phyloP scores from a whole-genome alignment of 2,888 invertebrate genomes.

The Dusona sp. region DNA sequence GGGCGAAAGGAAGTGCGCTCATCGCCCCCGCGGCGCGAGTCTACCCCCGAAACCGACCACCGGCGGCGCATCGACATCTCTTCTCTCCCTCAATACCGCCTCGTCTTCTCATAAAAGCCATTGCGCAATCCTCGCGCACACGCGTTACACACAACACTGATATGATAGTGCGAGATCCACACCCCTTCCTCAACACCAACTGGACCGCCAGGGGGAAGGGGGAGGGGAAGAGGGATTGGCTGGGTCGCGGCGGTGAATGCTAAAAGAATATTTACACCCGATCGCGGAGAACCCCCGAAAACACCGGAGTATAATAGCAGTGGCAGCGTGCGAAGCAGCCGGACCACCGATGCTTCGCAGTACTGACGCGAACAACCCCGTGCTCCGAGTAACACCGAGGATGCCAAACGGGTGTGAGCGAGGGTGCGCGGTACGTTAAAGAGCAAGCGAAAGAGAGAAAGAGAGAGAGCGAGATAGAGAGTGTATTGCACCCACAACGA shows the following conservation, averaged over 20 bases:
- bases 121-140: conserved; percentile 65
- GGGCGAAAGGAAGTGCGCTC: conserved; percentile 84
- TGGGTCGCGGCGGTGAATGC: conserved; percentile 1
- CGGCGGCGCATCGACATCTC: conserved; percentile 84
- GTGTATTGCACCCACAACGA: conserved; percentile 60
- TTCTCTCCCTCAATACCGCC: conserved; percentile 75
- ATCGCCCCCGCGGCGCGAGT: conserved; percentile 85
- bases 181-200: background rate
- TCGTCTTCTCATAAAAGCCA: conserved; percentile 61
- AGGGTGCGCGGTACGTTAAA: conserved; percentile 55
- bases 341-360: conserved; percentile 52
- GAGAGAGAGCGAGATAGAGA: conserved; percentile 45
- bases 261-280: conserved; percentile 22
- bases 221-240: background rate
- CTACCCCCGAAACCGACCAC: conserved; percentile 84
- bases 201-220: background rate
- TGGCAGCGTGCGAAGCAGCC: conserved; percentile 30
- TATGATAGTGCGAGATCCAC: conserved; percentile 3
- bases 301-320: conserved; percentile 22
- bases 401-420: conserved; percentile 36
- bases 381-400: conserved; percentile 46
- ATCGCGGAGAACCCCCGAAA: conserved; percentile 17
- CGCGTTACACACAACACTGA: conserved; percentile 49
- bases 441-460: conserved; percentile 27
- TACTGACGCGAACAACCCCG: conserved; percentile 59